A percentile compares a stretch with the other conserved stretches of the same genome.
These are phyloP conservation scores for Acrocephalus arundinaceus DNA, from an alignment of 2,113 vertebrate genomes.

Conservation along the genomic window DNA sequence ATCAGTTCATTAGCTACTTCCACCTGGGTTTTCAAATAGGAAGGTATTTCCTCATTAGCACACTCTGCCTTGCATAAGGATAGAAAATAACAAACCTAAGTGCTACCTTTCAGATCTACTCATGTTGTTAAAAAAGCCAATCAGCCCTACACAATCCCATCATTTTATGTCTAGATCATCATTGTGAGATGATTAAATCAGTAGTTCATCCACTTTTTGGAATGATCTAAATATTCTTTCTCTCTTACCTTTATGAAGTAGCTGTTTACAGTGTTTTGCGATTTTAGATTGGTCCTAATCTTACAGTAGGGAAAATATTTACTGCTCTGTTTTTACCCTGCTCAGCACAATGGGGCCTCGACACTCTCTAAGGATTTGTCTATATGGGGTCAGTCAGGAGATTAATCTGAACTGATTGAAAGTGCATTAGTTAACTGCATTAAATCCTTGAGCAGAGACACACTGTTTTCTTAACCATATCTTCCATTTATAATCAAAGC, in stretches of 20 bases:
- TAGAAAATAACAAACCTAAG: slow-evolving; percentile 1
- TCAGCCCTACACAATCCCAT: neutral
- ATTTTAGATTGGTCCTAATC: slow-evolving; percentile 10
- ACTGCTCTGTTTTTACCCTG: neutral
- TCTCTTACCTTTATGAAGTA: neutral
- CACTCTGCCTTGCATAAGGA: neutral
- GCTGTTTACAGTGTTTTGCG: neutral
- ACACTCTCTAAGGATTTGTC: neutral
- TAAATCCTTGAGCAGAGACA: slow-evolving; percentile 15
- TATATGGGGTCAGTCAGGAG: slow-evolving; percentile 6
- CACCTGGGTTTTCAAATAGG: slow-evolving; percentile 33
- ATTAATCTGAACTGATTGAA: slow-evolving; percentile 63
- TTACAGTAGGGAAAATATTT: slow-evolving; percentile 35
- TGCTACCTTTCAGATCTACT: neutral
- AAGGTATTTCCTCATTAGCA: slow-evolving; percentile 55
- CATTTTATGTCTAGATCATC: neutral
- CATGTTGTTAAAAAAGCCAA: neutral
- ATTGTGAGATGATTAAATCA: neutral
- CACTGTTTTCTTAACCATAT: slow-evolving; percentile 22
- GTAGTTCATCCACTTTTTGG: neutral
- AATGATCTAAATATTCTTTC: neutral
- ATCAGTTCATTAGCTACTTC: slow-evolving; percentile 54
- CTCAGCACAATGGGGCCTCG: neutral
- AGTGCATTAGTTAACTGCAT: slow-evolving; percentile 50
- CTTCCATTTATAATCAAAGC: slow-evolving; percentile 43